Conservation (phyloP, 2,888 invertebrate species). For the Fabriciana adippe region DNA sequence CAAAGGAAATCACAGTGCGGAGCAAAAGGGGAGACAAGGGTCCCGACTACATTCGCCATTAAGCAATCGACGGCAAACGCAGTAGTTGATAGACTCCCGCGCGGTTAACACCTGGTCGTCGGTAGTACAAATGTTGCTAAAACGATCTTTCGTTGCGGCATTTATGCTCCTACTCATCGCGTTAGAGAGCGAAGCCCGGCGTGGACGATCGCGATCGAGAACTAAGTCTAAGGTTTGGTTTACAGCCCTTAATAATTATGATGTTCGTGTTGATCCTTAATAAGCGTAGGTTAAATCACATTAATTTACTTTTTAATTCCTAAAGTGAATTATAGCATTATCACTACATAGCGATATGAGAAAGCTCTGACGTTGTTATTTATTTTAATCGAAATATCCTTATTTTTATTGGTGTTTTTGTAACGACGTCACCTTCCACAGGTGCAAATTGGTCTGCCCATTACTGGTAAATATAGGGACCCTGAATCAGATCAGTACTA, state of each 20-base stretch:
- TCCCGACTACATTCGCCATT: constrained; percentile 68
- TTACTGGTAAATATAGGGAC: constrained; percentile 94
- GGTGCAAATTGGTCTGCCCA: constrained; percentile 93
- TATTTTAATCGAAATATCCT: background rate
- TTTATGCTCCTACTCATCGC: constrained; percentile 45
- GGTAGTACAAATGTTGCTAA: constrained; percentile 55
- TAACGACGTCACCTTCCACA: constrained; percentile 48
- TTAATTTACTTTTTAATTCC: too few relatives aligned
- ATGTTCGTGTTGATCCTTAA: too few relatives aligned
- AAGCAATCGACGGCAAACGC: constrained; percentile 70
- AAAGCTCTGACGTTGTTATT: too few relatives aligned
- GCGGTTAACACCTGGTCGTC: constrained; percentile 27
- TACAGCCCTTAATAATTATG: background rate
- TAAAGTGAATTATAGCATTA: too few relatives aligned
- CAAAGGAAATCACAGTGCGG: constrained; percentile 60
- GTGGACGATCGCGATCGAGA: constrained; percentile 87
- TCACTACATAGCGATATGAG: too few relatives aligned
- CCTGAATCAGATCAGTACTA: constrained; percentile 95
- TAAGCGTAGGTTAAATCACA: too few relatives aligned
- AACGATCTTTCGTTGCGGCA: constrained; percentile 40
- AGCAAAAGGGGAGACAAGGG: constrained; percentile 69
- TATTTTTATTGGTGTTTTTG: background rate
- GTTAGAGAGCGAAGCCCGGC: constrained; percentile 77
- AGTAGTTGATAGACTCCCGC: constrained; percentile 34
- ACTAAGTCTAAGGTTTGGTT: constrained; percentile 86